Evolutionary conservation across 2,797 vertebrate genomes (phyloP), one percentile per base, ranked within the genome.

Genomic region (Dicrostonyx torquatus): DNA sequence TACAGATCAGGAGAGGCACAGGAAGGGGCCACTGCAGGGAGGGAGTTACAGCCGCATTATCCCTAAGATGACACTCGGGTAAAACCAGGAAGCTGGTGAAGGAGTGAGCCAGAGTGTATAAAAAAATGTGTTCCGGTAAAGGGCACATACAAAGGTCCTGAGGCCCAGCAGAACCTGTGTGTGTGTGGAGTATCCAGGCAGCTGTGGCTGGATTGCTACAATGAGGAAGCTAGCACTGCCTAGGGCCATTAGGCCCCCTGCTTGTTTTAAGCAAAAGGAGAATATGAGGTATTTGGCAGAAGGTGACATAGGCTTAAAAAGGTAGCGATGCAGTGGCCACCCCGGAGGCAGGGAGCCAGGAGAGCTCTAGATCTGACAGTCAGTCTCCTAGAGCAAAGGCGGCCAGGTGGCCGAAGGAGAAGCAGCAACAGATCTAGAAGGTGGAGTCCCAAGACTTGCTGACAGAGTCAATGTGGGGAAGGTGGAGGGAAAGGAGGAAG

Each of bases 231-330:
- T 24, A 6, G 31, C 7, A 43, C 11, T 0, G 2, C 6, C 1
- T 22, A 0, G 0, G 6, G 13, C 85, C 37, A 5, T 78, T 0
- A 0, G n/a, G 5, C 3, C 4, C 0, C 0, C 77, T 6, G 13
- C 24, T 0, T 6, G 34, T 22, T 29, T 55, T 55, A 60, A 40
- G n/a, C 1, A 1, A 45, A 48, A 14, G 17, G 37, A 15, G 29
- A 15, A 29, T 31, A 24, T 6, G 10, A 34, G 53, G 48, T 18
- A 37, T 5, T 84, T 43, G 0, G 40, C 89, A 68, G 84, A 43
- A 15, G 43, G 26, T 40, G 78, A 34, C 45, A 40, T 40, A n/a
- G 72, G 37, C 40, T 66, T 18, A n/a, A 24, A n/a, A 5, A 6
- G 83, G n/a, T 24, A 45, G 34, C 48, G 82, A 14, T 31, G 20